A percentile compares a stretch with the other conserved stretches of the same genome.
Conservation (phyloP, 1,140 invertebrate genomes). For the Acromyrmex echinatior region DNA sequence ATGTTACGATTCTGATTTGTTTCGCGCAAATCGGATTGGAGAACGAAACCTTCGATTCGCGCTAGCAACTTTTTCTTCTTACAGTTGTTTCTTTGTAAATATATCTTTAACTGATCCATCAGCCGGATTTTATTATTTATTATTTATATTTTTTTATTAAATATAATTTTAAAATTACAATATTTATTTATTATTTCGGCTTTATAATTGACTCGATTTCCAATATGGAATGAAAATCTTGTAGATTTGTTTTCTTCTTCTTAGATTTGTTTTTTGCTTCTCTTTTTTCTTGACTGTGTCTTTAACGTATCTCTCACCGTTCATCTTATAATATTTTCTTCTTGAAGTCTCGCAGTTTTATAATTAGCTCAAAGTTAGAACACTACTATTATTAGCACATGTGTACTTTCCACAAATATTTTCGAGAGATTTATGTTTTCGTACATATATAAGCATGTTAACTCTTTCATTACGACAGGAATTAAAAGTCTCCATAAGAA, state of each 20-base stretch:
- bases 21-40: conserved; percentile 22
- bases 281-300: not conserved
- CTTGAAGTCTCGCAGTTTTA: not conserved
- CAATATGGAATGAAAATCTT: too few species aligned
- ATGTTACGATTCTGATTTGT: conserved; percentile 69
- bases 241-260: not conserved
- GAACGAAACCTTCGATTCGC: not conserved
- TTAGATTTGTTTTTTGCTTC: not conserved
- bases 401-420: not conserved
- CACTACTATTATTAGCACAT: not conserved
- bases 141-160: not conserved
- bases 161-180: not conserved
- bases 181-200: too few species aligned
- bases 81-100: too few species aligned
- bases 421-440: not conserved
- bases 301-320: not conserved
- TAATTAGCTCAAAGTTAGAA: not conserved
- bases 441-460: not conserved
- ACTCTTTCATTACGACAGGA: not conserved
- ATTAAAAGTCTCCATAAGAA: not conserved
- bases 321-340: not conserved
- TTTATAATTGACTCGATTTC: too few species aligned
- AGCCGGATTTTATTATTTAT: too few species aligned
- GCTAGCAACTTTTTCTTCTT: not conserved
- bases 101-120: not conserved